A percentile compares a stretch with the other conserved stretches of the same genome.
phyloP scores from a whole-genome alignment of 2,797 vertebrate species.

The Oceanodroma leucorhoa region DNA sequence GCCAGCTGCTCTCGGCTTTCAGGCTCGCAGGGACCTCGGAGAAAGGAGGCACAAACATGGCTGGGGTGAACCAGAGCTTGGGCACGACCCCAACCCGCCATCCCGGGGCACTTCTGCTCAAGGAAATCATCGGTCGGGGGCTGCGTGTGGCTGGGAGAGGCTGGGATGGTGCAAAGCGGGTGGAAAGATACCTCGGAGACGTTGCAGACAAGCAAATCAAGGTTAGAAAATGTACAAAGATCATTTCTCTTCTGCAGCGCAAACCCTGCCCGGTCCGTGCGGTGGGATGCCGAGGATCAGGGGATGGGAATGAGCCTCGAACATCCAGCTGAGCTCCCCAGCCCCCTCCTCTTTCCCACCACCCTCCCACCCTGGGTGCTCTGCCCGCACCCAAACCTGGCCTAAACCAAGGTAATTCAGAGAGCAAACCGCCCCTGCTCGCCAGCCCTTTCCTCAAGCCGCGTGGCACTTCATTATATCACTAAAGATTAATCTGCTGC shows the following conservation, averaged over 20 bases:
- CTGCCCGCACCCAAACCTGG: not conserved
- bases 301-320: not conserved
- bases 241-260: not conserved
- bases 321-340: not conserved
- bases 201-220: not conserved
- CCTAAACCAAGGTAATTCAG: not conserved
- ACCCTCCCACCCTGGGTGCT: not conserved
- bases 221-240: not conserved
- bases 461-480: slow-evolving; percentile 16
- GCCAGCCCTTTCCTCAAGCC: not conserved
- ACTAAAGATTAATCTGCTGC: not conserved
- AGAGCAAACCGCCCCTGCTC: not conserved
- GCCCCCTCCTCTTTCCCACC: not conserved
- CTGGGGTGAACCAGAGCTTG: not conserved
- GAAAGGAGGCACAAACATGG: not conserved
- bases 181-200: not conserved
- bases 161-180: not conserved
- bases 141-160: accelerated
- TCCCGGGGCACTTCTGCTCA: not conserved
- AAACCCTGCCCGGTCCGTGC: accelerated
- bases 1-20: not conserved
- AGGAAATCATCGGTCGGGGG: not conserved
- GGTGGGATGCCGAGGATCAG: not conserved
- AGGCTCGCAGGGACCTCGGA: not conserved
- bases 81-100: not conserved